Evolutionary conservation across 1,140 invertebrate species (phyloP).

Genomic region (Drosophila teissieri): DNA sequence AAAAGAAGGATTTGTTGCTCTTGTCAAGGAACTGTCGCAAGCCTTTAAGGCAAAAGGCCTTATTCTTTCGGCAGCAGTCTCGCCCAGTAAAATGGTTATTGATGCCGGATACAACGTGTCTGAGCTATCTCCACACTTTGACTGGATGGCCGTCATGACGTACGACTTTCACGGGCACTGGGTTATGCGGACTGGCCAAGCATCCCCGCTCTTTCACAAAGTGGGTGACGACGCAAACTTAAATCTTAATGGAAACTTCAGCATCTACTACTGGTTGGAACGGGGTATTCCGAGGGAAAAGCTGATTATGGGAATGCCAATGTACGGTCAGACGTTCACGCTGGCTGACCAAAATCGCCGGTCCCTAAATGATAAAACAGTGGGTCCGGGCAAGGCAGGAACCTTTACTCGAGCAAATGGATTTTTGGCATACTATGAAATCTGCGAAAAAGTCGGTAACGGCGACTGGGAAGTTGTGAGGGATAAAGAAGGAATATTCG

Average conservation of each 20-base stretch:
- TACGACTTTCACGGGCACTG: conserved; percentile 96
- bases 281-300: conserved; percentile 91
- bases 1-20: conserved; percentile 89
- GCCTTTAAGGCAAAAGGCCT: conserved; percentile 90
- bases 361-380: conserved; percentile 89
- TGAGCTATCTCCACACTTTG: conserved; percentile 88
- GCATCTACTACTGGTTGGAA: conserved; percentile 92
- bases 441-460: conserved; percentile 87
- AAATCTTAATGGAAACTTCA: conserved; percentile 93
- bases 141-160: conserved; percentile 96
- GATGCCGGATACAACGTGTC: conserved; percentile 93
- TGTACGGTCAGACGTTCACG: conserved; percentile 94
- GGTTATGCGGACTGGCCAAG: conserved; percentile 95
- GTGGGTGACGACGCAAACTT: conserved; percentile 91
- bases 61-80: conserved; percentile 92
- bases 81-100: conserved; percentile 92
- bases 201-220: conserved; percentile 91
- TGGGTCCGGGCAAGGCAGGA: conserved; percentile 91
- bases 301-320: conserved; percentile 92
- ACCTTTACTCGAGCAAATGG: conserved; percentile 92
- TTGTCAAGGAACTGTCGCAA: conserved; percentile 89
- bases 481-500: conserved; percentile 88
- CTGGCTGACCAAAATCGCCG: conserved; percentile 87
- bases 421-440: conserved; percentile 94
- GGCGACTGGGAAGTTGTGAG: conserved; percentile 88